A percentile compares a stretch with the other conserved stretches of the same genome.
Evolutionary conservation across 2,113 vertebrate species (phyloP).

Genomic region (Spea multiplicata): DNA sequence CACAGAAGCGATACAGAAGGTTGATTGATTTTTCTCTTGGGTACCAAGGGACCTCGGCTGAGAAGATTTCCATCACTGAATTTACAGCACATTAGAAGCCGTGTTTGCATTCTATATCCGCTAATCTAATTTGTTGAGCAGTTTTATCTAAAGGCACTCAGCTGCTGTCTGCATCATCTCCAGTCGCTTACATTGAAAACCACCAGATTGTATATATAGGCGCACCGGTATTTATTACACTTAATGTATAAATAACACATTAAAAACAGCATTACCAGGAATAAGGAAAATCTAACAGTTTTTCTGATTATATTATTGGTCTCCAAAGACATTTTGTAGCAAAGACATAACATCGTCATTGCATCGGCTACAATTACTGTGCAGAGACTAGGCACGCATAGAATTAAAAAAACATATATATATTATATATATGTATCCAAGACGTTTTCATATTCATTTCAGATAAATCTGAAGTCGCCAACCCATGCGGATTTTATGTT

Average conservation of each 20-base stretch:
- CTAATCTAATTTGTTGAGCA: conserved; percentile 25
- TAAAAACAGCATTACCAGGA: neutral
- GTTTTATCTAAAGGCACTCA: conserved; percentile 11
- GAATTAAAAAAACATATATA: too few species aligned
- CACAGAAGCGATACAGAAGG: conserved; percentile 25
- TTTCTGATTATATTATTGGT: neutral
- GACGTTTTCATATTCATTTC: too few species aligned
- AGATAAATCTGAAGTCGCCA: too few species aligned
- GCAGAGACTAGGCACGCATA: neutral
- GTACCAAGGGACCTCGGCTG: conserved; percentile 24
- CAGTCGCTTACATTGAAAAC: conserved; percentile 14
- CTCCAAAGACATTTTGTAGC: neutral
- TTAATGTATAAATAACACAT: conserved; percentile 19
- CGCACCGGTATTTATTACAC: neutral
- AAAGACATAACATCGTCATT: neutral
- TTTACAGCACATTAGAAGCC: conserved; percentile 37
- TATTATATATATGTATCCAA: too few species aligned
- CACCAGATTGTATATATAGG: neutral
- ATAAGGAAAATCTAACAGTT: neutral
- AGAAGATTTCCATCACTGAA: conserved; percentile 33
- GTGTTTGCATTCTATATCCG: conserved; percentile 29
- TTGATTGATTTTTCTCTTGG: conserved; percentile 37
- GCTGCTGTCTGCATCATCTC: neutral
- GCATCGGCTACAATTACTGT: neutral
- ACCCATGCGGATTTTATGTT: too few species aligned